Percentiles rank a stretch among this genome's conserved stretches.
These are phyloP conservation scores for Sebastes glaucus DNA, from an alignment of 2,797 vertebrate genomes.

Conservation along the genomic window DNA sequence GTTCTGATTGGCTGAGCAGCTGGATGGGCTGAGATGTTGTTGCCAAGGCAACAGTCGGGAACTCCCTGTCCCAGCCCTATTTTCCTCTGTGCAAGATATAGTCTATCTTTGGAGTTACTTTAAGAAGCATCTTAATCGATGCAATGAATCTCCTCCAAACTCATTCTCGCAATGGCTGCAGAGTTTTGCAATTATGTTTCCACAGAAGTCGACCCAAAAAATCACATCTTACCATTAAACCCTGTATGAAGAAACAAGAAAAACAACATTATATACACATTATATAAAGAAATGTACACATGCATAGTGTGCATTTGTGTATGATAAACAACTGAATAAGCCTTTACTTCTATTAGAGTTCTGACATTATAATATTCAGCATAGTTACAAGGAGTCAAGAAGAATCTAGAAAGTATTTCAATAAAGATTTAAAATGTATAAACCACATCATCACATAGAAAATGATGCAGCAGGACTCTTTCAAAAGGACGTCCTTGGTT, in stretches of 20 bases:
- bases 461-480: neutral
- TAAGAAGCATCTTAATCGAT: conserved; percentile 19
- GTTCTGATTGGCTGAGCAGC: conserved; percentile 76
- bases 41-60: conserved; percentile 76
- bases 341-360: neutral
- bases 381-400: neutral
- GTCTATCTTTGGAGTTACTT: conserved; percentile 12
- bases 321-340: neutral
- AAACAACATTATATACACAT: neutral
- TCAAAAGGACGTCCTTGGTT: conserved; percentile 24
- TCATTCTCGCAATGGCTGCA: neutral
- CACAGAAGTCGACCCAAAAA: neutral
- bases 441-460: neutral
- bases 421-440: neutral
- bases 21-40: conserved; percentile 76
- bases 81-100: conserved; percentile 11
- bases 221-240: neutral
- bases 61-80: conserved; percentile 57
- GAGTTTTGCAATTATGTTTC: neutral
- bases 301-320: neutral
- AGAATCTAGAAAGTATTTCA: neutral
- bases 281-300: neutral
- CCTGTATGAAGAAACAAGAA: neutral
- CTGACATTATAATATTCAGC: neutral
- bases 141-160: neutral